Evolutionary conservation across 2,113 vertebrate genomes (phyloP), one percentile per base, ranked within the genome.

Genomic region (Alectura lathami): DNA sequence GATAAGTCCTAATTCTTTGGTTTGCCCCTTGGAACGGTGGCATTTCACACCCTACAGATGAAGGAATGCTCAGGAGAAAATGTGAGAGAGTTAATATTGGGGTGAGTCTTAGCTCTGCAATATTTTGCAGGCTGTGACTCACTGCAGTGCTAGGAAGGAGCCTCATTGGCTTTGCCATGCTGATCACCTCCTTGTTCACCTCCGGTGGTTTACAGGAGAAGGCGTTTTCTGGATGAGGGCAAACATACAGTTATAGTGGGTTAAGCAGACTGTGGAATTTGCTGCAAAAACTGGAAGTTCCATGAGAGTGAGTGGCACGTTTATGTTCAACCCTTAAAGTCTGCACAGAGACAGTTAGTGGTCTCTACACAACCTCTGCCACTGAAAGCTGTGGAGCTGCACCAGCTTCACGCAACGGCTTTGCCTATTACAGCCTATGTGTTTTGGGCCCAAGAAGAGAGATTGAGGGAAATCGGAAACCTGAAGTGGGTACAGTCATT

Each of bases 1-100:
- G 81, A 88, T 83, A 94, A 96, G 51, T 86, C 13, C 0, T 68
- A 91, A 88, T 88, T 86, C 87, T 81, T 86, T 92, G 38, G 60
- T 81, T 84, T 79, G 8, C 48, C 73, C 69, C 40, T 93, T 72
- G 76, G 43, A 95, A 93, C 8, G 4, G 63, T 75, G 89, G 68
- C 60, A 21, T 78, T 93, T 75, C 68, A 36, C 68, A 78, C 72
- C 29, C 23, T 88, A 50, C 78, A 63, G 78, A 51, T 38, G 53
- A 32, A 84, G 38, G 62, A 51, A 62, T 62, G 42, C 57, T 69
- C 30, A 62, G 67, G 64, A 93, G 42, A 72, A 91, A 74, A 75
- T 26, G 2, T 4, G 27, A 45, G 23, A 11, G 79, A 40, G 83
- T 75, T 48, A 56, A 48, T 45, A 29, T 0, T 43, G 77, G 62